A percentile compares a stretch with the other conserved stretches of the same genome.
Evolutionary conservation across 2,797 vertebrate species (phyloP).

Genomic region (Otolemur crassicaudatus): DNA sequence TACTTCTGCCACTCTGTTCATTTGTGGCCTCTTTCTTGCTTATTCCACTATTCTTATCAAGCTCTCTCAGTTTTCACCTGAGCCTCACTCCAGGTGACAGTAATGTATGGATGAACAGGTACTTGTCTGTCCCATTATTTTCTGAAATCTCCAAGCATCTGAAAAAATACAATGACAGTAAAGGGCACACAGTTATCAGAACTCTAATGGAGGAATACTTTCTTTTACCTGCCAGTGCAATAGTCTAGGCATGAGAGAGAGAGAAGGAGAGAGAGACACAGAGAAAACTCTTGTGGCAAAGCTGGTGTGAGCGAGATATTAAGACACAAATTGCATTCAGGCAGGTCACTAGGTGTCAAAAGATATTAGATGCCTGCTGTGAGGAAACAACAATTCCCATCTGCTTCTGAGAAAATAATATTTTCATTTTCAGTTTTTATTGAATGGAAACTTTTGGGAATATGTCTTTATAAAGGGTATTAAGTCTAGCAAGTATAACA

Average conservation of each 20-base stretch:
- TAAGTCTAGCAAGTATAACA: constrained; percentile 92
- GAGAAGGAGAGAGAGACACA: constrained; percentile 62
- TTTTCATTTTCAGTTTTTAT: constrained; percentile 99
- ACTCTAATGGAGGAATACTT: constrained; percentile 83
- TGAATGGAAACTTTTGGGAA: constrained; percentile 99
- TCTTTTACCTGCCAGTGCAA: constrained; percentile 87
- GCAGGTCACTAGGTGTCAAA: constrained; percentile 97
- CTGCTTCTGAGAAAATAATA: constrained; percentile 98
- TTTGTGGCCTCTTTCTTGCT: constrained; percentile 90
- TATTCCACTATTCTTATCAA: constrained; percentile 92
- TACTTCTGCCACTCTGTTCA: constrained; percentile 93
- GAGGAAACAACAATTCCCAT: constrained; percentile 99
- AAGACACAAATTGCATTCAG: constrained; percentile 99
- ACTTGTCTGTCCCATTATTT: constrained; percentile 91
- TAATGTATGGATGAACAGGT: constrained; percentile 94
- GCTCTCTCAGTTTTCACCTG: constrained; percentile 91
- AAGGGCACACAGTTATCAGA: constrained; percentile 89
- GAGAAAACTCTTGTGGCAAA: constrained; percentile 90
- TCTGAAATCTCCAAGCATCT: constrained; percentile 89
- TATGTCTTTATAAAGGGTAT: constrained; percentile 92
- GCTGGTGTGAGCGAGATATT: constrained; percentile 97
- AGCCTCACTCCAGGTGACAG: constrained; percentile 91
- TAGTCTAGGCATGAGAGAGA: constrained; percentile 81
- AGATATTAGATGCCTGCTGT: constrained; percentile 98
- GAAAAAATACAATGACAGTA: constrained; percentile 88